Evolutionary conservation across 2,113 vertebrate species (phyloP), one percentile per base, ranked within the genome.

Genomic region (Lampris megalopsis): DNA sequence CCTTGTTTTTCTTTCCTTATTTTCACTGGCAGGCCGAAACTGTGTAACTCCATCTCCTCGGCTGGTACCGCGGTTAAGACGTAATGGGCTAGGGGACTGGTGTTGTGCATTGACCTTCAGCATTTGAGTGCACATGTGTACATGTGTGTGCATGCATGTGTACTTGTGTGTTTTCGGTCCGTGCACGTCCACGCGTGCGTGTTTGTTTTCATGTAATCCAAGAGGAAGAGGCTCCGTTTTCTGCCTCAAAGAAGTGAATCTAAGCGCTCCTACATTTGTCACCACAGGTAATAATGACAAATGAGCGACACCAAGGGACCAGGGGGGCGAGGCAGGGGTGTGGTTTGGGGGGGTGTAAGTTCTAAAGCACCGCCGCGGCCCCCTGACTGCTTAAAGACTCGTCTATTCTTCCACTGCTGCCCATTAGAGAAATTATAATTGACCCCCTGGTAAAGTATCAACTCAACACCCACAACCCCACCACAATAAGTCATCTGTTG

Each of bases 401-500:
- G 4, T 61, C 64, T 69, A 41, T 63, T 64, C 66, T 80, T 13
- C 35, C 35, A 49, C 35, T 37, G 58, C 10, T 41, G 40, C 54
- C 40, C 45, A 48, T 64, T 57, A 68, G 63, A 84, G 81, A 73
- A 82, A 75, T 80, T 79, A 77, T 73, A 73, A 66, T 83, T 87
- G 74, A 80, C 69, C 62, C 80, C 2, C 54, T 37, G 63, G 35
- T 5, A 36, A 49, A 11, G 49, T 61, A 73, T 77, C 73, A 75
- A 63, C 61, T 68, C 70, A 69, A 75, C 45, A 84, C 71, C 48
- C 50, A 69, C 61, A 64, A 2, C 73, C 54, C 37, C 35, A 76
- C 75, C 65, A 94, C 92, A 94, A 93, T 93, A 89, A 85, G 85
- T 92, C 84, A 92, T 92, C 88, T 94, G 93, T 95, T 92, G 85